Percentiles rank a stretch among this genome's conserved stretches.
Evolutionary conservation across 2,113 vertebrate genomes (phyloP).

Genomic region (Tringa solitaria): DNA sequence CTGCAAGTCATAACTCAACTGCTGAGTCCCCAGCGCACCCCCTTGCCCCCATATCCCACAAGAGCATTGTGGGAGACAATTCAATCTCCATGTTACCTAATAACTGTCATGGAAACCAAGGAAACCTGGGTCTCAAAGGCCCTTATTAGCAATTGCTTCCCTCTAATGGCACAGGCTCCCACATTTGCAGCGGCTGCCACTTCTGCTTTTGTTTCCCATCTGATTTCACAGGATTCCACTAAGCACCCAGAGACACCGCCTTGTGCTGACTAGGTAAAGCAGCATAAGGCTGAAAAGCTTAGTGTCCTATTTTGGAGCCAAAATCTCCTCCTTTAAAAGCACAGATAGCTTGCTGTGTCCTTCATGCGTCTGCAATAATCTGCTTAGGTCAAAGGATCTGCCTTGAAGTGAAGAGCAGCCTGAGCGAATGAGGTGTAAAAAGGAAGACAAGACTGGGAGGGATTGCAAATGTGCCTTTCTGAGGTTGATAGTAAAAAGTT

Average conservation of each 20-base stretch:
- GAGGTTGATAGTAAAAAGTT: constrained; percentile 16
- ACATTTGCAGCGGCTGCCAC: constrained; percentile 60
- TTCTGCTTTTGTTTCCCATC: constrained; percentile 62
- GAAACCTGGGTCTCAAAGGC: constrained; percentile 70
- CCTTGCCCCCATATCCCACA: constrained; percentile 16
- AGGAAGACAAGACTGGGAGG: not conserved
- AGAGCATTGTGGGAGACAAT: constrained; percentile 72
- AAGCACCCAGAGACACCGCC: constrained; percentile 49
- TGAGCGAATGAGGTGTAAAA: constrained; percentile 25
- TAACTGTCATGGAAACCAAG: constrained; percentile 81
- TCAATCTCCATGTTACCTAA: constrained; percentile 78
- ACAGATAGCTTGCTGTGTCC: constrained; percentile 55
- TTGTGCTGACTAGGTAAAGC: constrained; percentile 70
- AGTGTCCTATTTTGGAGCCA: constrained; percentile 78
- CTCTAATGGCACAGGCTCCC: constrained; percentile 64
- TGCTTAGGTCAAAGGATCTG: constrained; percentile 78
- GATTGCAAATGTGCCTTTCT: constrained; percentile 9
- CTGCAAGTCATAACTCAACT: constrained; percentile 56
- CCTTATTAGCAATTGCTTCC: constrained; percentile 68
- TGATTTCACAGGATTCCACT: constrained; percentile 39
- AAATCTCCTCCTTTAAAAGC: constrained; percentile 76
- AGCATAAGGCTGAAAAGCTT: constrained; percentile 75
- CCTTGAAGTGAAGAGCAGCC: constrained; percentile 40
- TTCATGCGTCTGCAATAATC: constrained; percentile 74
- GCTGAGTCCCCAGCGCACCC: constrained; percentile 52